Evolutionary conservation across 2,113 vertebrate species (phyloP).

Genomic region (Cygnus buccinator): DNA sequence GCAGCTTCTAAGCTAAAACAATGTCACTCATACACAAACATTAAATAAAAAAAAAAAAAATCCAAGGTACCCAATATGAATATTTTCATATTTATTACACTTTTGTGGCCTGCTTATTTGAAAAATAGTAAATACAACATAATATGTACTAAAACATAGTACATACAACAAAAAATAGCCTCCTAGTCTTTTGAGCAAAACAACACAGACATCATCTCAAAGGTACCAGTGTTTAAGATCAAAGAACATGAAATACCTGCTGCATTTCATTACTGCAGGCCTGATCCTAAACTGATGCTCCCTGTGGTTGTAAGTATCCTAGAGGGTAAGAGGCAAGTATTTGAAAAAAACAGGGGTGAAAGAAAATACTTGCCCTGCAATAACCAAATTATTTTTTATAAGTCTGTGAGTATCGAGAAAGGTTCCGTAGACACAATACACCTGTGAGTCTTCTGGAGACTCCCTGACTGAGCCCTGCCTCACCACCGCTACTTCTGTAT

Average conservation of each 20-base stretch:
- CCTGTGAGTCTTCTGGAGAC: background rate
- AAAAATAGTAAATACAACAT: background rate
- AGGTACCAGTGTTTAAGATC: too few relatives aligned
- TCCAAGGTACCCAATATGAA: background rate
- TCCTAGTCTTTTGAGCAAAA: background rate
- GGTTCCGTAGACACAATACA: background rate
- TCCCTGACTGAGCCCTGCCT: background rate
- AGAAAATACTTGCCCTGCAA: background rate
- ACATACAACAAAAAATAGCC: background rate
- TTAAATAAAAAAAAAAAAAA: background rate
- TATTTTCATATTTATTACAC: background rate
- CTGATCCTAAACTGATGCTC: background rate
- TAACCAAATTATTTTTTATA: background rate
- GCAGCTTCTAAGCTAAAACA: background rate
- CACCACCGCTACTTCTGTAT: rapidly evolving
- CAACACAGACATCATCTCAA: background rate
- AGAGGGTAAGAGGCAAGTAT: background rate
- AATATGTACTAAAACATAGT: background rate
- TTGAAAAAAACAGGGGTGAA: background rate
- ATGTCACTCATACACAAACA: background rate
- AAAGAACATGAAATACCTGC: background rate
- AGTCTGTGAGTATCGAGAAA: background rate
- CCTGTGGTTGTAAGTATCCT: background rate
- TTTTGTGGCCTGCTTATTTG: background rate
- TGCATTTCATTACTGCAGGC: background rate